Evolutionary conservation across 1,140 invertebrate genomes (phyloP).

Genomic region (Pseudachorutes palmiensis): DNA sequence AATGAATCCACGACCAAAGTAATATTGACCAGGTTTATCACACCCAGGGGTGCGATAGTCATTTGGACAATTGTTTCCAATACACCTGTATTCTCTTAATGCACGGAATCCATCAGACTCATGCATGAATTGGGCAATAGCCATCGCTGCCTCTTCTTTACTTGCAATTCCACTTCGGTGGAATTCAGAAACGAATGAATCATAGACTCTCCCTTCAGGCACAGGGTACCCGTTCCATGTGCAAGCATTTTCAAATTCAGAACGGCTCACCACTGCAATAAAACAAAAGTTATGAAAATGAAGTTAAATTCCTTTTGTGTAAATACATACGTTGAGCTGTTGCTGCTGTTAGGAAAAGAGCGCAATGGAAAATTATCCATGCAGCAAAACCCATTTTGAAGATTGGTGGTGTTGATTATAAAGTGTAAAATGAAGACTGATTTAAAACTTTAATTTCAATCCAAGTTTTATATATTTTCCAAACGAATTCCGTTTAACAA

Average conservation of each 20-base stretch:
- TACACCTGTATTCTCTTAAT: conserved; percentile 26
- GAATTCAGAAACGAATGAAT: conserved; percentile 13
- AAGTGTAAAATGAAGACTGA: no score
- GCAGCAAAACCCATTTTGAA: no score
- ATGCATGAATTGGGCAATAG: conserved; percentile 26
- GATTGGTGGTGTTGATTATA: no score
- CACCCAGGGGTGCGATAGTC: conserved; percentile 26
- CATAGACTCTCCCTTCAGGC: conserved; percentile 21
- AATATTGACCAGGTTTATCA: conserved; percentile 25
- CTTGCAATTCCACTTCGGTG: conserved; percentile 10
- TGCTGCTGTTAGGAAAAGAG: no score
- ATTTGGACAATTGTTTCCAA: conserved; percentile 20
- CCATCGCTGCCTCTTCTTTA: conserved; percentile 33
- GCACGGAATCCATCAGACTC: conserved; percentile 32
- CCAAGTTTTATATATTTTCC: no score
- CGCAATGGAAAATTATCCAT: no score
- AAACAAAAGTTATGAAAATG: no score
- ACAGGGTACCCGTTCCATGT: conserved; percentile 22
- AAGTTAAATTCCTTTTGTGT: no score
- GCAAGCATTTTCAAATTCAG: conserved; percentile 26
- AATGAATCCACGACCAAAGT: conserved; percentile 35
- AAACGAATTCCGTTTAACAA: no score
- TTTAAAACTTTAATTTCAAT: no score
- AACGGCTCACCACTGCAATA: conserved; percentile 19
- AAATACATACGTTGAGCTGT: no score